These are phyloP conservation scores for Eulacestoma nigropectus DNA, from an alignment of 2,113 vertebrate species.

Conservation along the genomic window DNA sequence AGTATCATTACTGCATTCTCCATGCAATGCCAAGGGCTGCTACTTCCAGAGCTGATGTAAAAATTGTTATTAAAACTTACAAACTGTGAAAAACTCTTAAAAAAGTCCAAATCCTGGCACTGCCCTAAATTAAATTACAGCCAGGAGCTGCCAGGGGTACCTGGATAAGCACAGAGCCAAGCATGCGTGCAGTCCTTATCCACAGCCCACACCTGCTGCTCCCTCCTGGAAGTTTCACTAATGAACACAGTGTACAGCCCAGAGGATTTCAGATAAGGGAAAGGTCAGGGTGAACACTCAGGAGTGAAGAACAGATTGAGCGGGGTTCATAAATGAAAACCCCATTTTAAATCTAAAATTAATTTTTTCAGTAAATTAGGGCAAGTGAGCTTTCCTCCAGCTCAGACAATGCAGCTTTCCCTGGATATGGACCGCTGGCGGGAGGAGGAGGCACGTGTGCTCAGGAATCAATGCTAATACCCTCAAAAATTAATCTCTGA, in stretches of 20 bases:
- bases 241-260: not conserved
- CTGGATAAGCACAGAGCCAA: not conserved
- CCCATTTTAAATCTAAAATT: slow-evolving; percentile 19
- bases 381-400: not conserved
- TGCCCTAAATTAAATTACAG: slow-evolving; percentile 40
- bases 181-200: not conserved
- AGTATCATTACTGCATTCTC: not conserved
- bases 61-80: slow-evolving; percentile 41
- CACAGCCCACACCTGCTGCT: slow-evolving; percentile 42
- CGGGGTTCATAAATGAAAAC: not conserved
- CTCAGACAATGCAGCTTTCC: not conserved
- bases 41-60: not conserved
- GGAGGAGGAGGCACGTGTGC: not conserved
- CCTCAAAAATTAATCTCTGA: slow-evolving; percentile 17
- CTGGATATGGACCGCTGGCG: not conserved
- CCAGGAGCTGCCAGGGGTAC: not conserved
- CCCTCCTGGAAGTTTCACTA: not conserved
- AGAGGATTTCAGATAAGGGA: not conserved
- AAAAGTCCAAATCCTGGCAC: slow-evolving; percentile 15
- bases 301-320: not conserved
- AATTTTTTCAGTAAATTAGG: slow-evolving; percentile 29
- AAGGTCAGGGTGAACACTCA: not conserved
- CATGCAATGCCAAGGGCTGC: not conserved
- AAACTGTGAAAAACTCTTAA: slow-evolving; percentile 16
- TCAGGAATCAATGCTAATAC: slow-evolving; percentile 8